Evolutionary conservation across 2,888 invertebrate genomes (phyloP), one percentile per base, ranked within the genome.

Genomic region (Napeogenes inachia): DNA sequence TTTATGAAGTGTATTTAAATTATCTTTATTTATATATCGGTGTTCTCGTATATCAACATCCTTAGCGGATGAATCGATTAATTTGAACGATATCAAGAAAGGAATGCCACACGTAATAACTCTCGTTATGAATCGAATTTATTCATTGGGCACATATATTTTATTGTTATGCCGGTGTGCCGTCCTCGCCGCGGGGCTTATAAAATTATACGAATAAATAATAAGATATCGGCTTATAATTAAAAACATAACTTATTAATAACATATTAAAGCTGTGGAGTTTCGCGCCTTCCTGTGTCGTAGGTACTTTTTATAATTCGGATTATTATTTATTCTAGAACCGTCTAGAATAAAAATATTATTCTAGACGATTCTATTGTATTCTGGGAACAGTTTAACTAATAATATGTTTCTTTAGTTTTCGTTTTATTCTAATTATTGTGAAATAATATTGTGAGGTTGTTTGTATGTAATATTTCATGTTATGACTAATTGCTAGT

Each of bases 201-300:
- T 89, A 88, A 89, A 89, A 88, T 89, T 86, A 88, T 88, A 80
- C 86, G 85, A 83, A 89, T 89, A 89, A 88, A 89, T 89, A 89
- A 87, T 77, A 77, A 73, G 76, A 77, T 83, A 90, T 89, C 84
- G 81, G 71, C 70, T 73, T 81, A 79, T 89, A 90, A 89, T 90
- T 89, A 89, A 90, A 89, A 89, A 84, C 85, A 86, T 89, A 89
- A 89, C 87, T 89, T 89, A 85, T 87, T 88, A 89, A 87, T 88
- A 86, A 84, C 82, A 82, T 85, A 89, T 89, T 88, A 87, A 84
- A 78, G 82, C 80, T 85, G 81, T 80, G 84, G 80, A 81, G 84
- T 87, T 85, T 89, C 82, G 84, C 87, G 85, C 85, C 85, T 82
- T 55, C 54, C 57, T 56, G 45, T 54, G 35, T 42, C 45, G 56